Conservation (phyloP, 53 echinoderm and acorn worm genomes). For the Paelopatides confundens region DNA sequence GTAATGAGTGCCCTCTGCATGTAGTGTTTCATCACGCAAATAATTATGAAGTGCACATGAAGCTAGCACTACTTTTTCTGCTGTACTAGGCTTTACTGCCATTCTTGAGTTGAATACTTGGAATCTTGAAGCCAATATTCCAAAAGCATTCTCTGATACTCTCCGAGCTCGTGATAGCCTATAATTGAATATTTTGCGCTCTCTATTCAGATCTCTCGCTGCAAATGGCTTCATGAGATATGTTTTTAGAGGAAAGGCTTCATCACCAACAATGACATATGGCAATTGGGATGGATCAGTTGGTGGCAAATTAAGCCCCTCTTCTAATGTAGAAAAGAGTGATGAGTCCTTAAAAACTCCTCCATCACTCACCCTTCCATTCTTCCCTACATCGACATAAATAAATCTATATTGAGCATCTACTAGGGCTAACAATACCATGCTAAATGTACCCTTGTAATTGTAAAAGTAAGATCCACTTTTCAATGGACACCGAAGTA, state of each 20-base stretch:
- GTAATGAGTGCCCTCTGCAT: no score
- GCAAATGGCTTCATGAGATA: background rate
- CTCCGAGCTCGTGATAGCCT: background rate
- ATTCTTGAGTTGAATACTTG: background rate
- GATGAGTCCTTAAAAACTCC: conserved; percentile 18
- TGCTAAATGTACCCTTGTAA: conserved; percentile 40
- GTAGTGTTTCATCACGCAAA: no score
- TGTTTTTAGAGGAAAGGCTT: conserved; percentile 44
- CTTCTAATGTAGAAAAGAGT: conserved; percentile 9
- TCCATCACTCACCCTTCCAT: conserved; percentile 35
- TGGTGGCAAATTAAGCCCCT: background rate
- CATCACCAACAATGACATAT: conserved; percentile 48
- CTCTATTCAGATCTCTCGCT: no score
- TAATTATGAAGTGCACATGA: conserved; percentile 2
- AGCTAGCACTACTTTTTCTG: conserved; percentile 1
- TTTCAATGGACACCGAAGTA: background rate
- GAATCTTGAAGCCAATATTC: background rate
- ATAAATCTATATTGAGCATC: conserved; percentile 48
- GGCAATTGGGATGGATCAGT: background rate
- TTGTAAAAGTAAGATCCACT: conserved; percentile 49
- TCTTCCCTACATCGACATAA: conserved; percentile 43
- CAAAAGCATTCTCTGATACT: conserved; percentile 9
- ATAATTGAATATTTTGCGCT: background rate
- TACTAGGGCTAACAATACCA: conserved; percentile 37
- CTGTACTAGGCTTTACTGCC: no score